Evolutionary conservation across 2,797 vertebrate species (phyloP), one percentile per base, ranked within the genome.

Genomic region (Clangula hyemalis): DNA sequence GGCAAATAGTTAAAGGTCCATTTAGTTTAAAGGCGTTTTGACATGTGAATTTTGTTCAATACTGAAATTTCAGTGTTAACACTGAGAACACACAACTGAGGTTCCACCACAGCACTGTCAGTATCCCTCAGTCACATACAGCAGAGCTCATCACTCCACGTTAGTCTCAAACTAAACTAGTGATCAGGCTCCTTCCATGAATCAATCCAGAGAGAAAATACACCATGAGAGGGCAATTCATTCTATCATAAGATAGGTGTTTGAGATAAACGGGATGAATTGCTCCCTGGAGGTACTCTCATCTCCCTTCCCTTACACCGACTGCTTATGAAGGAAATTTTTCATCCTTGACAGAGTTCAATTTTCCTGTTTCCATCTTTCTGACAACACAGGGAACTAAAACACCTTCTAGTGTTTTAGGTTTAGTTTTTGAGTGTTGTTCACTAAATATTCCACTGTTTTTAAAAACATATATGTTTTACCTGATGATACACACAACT

Each of bases 151-250:
- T 76, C 75, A 54, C 16, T 83, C 41, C 49, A 28, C 38, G 43
- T 79, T 66, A 88, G 47, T 66, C 19, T 84, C 74, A 75, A 25
- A 24, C 39, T 54, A 49, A 81, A 57, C 10, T 36, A 76, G 34
- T 15, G 56, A 84, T 56, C 43, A 58, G 75, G 68, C n/a, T 78
- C 62, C 27, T 24, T 57, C 77, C 47, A 53, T 4, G 0, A 92
- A 93, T 93, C 93, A 94, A 82, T 64, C 56, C 73, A 84, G 32
- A 73, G 49, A 88, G 51, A 78, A 92, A 89, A 91, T 7, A 47
- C 10, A 84, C 24, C 41, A 38, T 6, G 68, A 89, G 39, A 53
- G 17, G 66, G 18, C 74, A 79, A 88, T 66, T 73, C 13, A 85
- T 85, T 90, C 68, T 64, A 8, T 39, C 28, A 9, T 2, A 2